Evolutionary conservation across 1,140 invertebrate genomes (phyloP), one percentile per base, ranked within the genome.

Genomic region (Eulimnadia texana): DNA sequence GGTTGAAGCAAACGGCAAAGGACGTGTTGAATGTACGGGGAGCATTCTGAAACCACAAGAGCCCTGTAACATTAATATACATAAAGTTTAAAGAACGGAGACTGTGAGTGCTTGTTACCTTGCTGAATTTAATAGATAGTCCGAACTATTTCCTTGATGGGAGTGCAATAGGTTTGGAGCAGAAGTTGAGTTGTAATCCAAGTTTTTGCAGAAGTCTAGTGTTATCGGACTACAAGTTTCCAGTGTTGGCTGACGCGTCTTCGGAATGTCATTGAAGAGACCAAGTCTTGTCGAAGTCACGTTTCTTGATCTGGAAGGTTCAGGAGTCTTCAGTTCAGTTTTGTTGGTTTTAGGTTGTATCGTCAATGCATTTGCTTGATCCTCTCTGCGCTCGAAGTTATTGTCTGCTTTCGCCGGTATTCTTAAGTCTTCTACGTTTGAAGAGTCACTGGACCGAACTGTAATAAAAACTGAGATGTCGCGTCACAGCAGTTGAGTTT

Each of bases 21-120:
- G 68, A 92, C 90, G 64, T 92, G 87, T 72, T 86, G 83, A 1
- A 89, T 86, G 64, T 86, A 76, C 62, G 84, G 77, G 65, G 87
- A 90, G 68, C 90, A 93, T 73, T 92, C 88, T 1, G 86, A 86
- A 69, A 92, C 89, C 1, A 92, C 81, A 1, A 92, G 74, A 72
- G 90, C 87, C 61, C 89, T 82, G 70, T 53, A 68, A 42, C 16
- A 42, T 16, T 42, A 9, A 6, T 9, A 16, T 42, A 42, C 6
- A 42, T 6, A 6, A 42, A 42, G 33, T 16, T 42, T 9, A 42
- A 42, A 42, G 16, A 42, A 6, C 33, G n/a, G n/a, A n/a, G 6
- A 9, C 33, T 42, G 6, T 9, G 16, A 42, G 33, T 9, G 33
- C 6, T 9, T 42, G 33, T 42, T 42, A 80, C 79, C 78, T 78